These are phyloP conservation scores for Tanypteryx hageni DNA, from an alignment of 2,888 invertebrate genomes.

Conservation along the genomic window DNA sequence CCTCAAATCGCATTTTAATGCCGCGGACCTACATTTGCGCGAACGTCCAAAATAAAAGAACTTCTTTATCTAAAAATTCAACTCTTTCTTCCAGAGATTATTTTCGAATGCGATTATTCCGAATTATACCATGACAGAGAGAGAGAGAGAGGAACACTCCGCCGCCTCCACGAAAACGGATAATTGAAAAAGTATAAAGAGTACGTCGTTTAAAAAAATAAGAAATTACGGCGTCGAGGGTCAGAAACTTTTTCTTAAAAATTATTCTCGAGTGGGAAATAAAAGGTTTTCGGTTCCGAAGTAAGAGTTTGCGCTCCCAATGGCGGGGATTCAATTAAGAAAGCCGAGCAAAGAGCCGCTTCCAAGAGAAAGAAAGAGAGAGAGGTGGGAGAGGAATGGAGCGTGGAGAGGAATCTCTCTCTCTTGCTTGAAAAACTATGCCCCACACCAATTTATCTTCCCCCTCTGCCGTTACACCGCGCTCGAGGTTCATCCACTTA, in stretches of 20 bases:
- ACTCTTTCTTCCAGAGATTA: no score
- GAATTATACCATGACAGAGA: no score
- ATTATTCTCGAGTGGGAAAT: constrained; percentile 10
- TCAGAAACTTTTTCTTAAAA: constrained; percentile 14
- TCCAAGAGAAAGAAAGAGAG: neutral
- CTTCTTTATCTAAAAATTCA: no score
- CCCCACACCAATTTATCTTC: neutral
- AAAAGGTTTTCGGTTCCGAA: constrained; percentile 28
- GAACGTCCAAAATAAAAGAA: no score
- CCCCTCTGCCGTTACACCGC: neutral
- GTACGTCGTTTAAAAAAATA: neutral
- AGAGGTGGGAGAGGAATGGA: neutral
- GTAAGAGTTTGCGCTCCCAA: constrained; percentile 17
- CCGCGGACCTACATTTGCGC: no score
- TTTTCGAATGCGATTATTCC: no score
- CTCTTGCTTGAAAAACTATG: neutral
- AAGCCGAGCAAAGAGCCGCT: neutral
- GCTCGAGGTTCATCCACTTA: constrained; percentile 24
- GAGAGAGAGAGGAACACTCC: neutral
- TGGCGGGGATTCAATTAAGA: constrained; percentile 18
- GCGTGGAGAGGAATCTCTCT: neutral
- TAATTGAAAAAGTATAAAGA: constrained; percentile 16
- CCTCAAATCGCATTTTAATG: no score
- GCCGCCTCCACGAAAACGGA: neutral
- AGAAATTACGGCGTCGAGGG: neutral